Evolutionary conservation across 2,797 vertebrate species (phyloP).

Genomic region (Schizothorax lantsangensis): DNA sequence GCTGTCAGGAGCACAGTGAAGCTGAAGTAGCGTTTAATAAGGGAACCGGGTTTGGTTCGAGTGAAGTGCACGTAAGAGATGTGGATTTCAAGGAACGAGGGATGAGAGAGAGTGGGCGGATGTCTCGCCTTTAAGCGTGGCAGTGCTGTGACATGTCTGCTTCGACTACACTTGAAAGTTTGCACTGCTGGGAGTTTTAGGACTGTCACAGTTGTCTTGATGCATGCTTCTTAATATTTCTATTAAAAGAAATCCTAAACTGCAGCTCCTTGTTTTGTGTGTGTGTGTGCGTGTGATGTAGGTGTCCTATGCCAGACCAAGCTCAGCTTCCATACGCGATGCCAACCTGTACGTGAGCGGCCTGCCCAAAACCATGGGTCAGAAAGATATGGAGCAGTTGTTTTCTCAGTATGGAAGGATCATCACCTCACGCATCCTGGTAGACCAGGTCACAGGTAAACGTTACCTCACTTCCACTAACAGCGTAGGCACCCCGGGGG

Average conservation of each 20-base stretch:
- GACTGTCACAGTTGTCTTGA: slow-evolving; percentile 46
- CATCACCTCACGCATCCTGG: slow-evolving; percentile 95
- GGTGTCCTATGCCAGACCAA: slow-evolving; percentile 95
- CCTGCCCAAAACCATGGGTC: slow-evolving; percentile 95
- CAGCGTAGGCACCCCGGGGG: not conserved
- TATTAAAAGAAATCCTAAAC: slow-evolving; percentile 39
- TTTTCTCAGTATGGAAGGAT: slow-evolving; percentile 96
- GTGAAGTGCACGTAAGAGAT: slow-evolving; percentile 31
- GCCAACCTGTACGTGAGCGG: slow-evolving; percentile 97
- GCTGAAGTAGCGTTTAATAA: slow-evolving; percentile 46
- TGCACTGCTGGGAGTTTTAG: slow-evolving; percentile 59
- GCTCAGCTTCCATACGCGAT: slow-evolving; percentile 94
- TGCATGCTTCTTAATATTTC: slow-evolving; percentile 36
- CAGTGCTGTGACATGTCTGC: slow-evolving; percentile 37
- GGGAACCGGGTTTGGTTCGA: slow-evolving; percentile 36
- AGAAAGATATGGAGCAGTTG: slow-evolving; percentile 97
- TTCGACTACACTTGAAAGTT: slow-evolving; percentile 59
- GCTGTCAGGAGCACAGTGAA: slow-evolving; percentile 41
- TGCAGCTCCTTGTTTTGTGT: slow-evolving; percentile 5
- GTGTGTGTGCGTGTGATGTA: slow-evolving; percentile 56
- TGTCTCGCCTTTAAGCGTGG: slow-evolving; percentile 37
- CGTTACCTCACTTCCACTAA: slow-evolving; percentile 60
- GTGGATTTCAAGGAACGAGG: slow-evolving; percentile 35
- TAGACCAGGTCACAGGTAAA: slow-evolving; percentile 91
- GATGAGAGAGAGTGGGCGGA: slow-evolving; percentile 48